Conservation (phyloP, 1,140 invertebrate species). For the Antheraea mylitta region DNA sequence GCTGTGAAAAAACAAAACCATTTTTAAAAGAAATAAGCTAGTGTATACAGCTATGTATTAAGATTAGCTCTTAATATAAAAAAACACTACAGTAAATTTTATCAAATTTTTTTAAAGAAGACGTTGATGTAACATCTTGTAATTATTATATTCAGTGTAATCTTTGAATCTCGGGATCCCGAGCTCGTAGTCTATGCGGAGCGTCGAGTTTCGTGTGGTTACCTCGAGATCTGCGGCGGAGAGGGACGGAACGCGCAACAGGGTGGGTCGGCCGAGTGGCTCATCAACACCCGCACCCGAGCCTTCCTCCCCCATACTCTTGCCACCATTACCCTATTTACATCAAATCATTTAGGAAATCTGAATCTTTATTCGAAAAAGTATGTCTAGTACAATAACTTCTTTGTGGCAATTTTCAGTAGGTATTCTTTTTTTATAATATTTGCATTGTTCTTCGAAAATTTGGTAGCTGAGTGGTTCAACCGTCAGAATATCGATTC, state of each 20-base stretch:
- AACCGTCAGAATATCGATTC: too few relatives aligned
- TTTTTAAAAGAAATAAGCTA: too few relatives aligned
- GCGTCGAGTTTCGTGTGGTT: constrained; percentile 14
- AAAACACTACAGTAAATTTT: not conserved
- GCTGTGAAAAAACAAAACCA: too few relatives aligned
- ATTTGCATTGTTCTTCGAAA: too few relatives aligned
- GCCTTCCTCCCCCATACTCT: constrained; percentile 42
- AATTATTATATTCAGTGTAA: not conserved
- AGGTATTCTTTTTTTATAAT: too few relatives aligned
- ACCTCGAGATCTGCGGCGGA: constrained; percentile 75
- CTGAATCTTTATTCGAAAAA: not conserved
- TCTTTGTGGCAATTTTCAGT: not conserved
- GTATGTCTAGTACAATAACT: not conserved
- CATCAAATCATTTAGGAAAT: not conserved
- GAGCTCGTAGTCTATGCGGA: not conserved
- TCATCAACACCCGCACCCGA: constrained; percentile 41
- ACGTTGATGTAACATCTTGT: not conserved
- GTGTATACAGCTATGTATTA: too few relatives aligned
- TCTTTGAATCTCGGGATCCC: not conserved
- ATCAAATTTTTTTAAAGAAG: not conserved
- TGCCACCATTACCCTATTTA: constrained; percentile 57
- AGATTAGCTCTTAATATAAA: not conserved
- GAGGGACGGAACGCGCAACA: constrained; percentile 78
- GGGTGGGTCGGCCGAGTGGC: constrained; percentile 68
- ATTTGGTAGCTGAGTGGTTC: too few relatives aligned